Conservation (phyloP, 2,888 invertebrate genomes). For the Oxycera nigricornis region DNA sequence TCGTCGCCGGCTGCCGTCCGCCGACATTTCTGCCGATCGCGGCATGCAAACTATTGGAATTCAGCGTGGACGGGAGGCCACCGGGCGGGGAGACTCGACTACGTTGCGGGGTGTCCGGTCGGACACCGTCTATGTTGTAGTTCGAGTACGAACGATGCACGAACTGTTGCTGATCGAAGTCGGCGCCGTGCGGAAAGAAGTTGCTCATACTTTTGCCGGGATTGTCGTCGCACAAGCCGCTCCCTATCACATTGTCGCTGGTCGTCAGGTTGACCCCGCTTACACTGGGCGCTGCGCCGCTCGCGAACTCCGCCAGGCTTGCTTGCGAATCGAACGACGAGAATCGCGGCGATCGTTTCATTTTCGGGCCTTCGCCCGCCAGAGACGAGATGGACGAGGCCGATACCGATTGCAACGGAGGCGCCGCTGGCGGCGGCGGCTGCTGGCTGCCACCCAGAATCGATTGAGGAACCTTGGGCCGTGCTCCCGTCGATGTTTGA, state of each 20-base stretch:
- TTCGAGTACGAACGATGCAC: constrained; percentile 61
- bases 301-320: constrained; percentile 60
- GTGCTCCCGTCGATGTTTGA: constrained; percentile 70
- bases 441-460: constrained; percentile 44
- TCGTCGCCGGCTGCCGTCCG: not conserved
- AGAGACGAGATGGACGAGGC: constrained; percentile 45
- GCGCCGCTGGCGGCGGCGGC: constrained; percentile 58
- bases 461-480: constrained; percentile 73
- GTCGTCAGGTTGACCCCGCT: not conserved
- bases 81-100: constrained; percentile 26
- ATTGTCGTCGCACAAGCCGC: not conserved
- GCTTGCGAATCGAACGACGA: constrained; percentile 63
- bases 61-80: not conserved
- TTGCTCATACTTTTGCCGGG: constrained; percentile 10
- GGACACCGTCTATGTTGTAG: constrained; percentile 55
- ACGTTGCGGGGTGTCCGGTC: constrained; percentile 39
- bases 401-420: constrained; percentile 52
- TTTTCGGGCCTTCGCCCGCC: constrained; percentile 54
- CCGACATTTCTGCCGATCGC: not conserved
- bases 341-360: constrained; percentile 62
- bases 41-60: not conserved
- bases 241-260: not conserved
- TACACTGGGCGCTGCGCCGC: constrained; percentile 33
- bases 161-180: constrained; percentile 51
- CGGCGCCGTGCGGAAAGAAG: constrained; percentile 41